These are phyloP conservation scores for Drosophila limbata DNA, from an alignment of 2,888 invertebrate species.

Conservation along the genomic window DNA sequence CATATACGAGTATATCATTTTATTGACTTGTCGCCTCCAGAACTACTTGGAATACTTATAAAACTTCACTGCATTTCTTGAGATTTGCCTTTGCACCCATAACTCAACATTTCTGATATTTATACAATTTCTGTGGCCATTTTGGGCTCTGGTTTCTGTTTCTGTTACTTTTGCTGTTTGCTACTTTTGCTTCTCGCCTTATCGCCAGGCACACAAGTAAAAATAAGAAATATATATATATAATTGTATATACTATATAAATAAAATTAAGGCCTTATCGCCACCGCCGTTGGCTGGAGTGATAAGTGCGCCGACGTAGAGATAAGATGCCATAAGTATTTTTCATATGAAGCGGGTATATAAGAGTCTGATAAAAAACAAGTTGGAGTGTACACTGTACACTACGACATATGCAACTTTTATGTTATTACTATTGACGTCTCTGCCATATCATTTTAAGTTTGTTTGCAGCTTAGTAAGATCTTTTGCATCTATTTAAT, in stretches of 20 bases:
- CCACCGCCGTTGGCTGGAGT: conserved; percentile 40
- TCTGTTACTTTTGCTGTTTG: conserved; percentile 10
- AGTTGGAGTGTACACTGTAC: conserved; percentile 26
- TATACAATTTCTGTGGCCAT: conserved; percentile 22
- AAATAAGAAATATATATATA: conserved; percentile 28
- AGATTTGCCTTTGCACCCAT: conserved; percentile 35
- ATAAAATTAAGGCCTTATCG: conserved; percentile 68
- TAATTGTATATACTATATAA: conserved; percentile 23
- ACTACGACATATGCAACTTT: conserved; percentile 1
- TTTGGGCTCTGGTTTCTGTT: conserved; percentile 24
- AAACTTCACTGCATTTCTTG: conserved; percentile 23
- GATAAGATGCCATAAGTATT: conserved; percentile 61
- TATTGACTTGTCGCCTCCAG: neutral
- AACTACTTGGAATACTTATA: neutral
- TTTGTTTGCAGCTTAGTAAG: conserved; percentile 3
- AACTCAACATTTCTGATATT: conserved; percentile 31
- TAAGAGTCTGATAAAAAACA: conserved; percentile 33
- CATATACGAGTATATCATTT: conserved; percentile 33
- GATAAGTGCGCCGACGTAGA: conserved; percentile 65
- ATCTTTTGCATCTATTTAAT: conserved; percentile 2
- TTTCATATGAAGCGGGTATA: conserved; percentile 8
- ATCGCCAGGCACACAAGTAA: conserved; percentile 25
- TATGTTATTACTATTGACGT: conserved; percentile 7
- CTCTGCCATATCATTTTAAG: neutral
- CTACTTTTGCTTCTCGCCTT: conserved; percentile 29